Conservation (phyloP, 2,888 invertebrate species). For the Drosophila subquinaria region DNA sequence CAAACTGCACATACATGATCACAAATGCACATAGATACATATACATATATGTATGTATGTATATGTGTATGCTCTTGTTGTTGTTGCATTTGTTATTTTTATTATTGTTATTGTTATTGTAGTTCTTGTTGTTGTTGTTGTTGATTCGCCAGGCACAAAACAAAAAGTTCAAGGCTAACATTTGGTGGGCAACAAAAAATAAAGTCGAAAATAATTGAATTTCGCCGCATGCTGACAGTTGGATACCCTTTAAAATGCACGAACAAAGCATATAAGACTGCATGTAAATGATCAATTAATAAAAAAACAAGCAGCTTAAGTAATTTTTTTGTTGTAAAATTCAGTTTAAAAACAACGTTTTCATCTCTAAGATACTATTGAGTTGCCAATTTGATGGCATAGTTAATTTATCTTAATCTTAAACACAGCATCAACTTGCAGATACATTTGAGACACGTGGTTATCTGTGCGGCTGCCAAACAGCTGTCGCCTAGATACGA, state of each 20-base stretch:
- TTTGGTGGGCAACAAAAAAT: conserved; percentile 58
- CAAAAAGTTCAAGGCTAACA: conserved; percentile 75
- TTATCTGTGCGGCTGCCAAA: conserved; percentile 21
- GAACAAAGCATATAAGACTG: background rate
- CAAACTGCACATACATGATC: conserved; percentile 37
- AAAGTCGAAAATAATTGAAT: conserved; percentile 13
- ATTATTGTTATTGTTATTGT: conserved; percentile 25
- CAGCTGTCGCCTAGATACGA: conserved; percentile 35
- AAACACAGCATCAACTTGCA: conserved; percentile 53
- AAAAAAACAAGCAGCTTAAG: background rate
- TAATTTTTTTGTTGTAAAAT: background rate
- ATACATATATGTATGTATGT: background rate
- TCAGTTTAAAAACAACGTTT: background rate
- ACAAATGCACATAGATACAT: conserved; percentile 3
- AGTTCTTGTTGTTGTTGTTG: conserved; percentile 3
- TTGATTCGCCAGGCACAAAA: conserved; percentile 46
- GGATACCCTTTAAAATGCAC: conserved; percentile 29
- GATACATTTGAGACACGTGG: conserved; percentile 31
- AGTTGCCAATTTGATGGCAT: background rate
- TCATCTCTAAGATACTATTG: background rate
- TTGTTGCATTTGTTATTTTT: conserved; percentile 39
- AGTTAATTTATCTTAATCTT: conserved; percentile 9
- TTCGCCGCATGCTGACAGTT: background rate
- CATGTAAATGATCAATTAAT: background rate
- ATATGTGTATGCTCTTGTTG: conserved; percentile 48